Conservation (phyloP, 2,113 vertebrate genomes). For the Cheirogaleus medius region DNA sequence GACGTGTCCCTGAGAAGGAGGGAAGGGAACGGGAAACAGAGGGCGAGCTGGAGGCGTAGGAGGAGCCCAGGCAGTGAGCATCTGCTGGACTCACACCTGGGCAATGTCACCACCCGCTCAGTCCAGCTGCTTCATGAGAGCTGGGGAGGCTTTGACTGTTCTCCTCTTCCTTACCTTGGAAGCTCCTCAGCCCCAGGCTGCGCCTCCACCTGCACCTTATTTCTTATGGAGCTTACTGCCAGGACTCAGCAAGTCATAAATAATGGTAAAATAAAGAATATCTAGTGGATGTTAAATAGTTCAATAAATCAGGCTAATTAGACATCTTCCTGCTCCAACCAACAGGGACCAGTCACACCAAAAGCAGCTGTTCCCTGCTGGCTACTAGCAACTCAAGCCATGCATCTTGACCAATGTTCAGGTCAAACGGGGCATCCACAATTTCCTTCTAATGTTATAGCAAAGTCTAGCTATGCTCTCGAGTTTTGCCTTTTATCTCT, state of each 20-base stretch:
- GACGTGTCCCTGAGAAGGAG: background rate
- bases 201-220: slow-evolving; percentile 2
- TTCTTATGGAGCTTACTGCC: background rate
- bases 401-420: slow-evolving; percentile 59
- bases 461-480: background rate
- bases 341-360: slow-evolving; percentile 55
- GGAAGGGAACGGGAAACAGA: background rate
- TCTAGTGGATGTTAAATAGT: background rate
- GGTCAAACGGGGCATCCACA: slow-evolving; percentile 40
- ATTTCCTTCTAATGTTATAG: slow-evolving; percentile 36
- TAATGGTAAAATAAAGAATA: slow-evolving; percentile 38
- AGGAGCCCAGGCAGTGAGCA: background rate
- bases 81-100: background rate
- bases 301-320: slow-evolving; percentile 45
- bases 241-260: slow-evolving; percentile 53
- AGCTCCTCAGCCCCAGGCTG: background rate
- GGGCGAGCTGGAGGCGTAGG: background rate
- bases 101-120: background rate
- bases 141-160: background rate
- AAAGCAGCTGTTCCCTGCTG: slow-evolving; percentile 62
- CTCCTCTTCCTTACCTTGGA: background rate
- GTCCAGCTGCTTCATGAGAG: background rate
- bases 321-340: slow-evolving; percentile 63
- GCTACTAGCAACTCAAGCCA: background rate
- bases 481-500: slow-evolving; percentile 15